Base-by-base conservation (phyloP, 2,113 vertebrate genomes). In the Dendropsophus ebraccatus region DNA sequence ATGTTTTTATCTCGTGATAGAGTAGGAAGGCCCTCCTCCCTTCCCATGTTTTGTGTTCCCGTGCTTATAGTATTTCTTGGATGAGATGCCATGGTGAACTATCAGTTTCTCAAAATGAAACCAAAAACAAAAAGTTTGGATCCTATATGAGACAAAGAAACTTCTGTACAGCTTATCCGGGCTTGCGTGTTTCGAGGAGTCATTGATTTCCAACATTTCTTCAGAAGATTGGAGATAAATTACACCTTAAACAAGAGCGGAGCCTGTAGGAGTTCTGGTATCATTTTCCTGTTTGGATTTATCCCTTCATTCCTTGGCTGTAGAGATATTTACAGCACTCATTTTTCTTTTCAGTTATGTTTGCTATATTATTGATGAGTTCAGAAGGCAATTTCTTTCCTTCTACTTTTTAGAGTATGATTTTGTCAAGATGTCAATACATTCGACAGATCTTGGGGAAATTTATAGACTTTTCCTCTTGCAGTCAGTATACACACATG, bases 201-300 rank as follows among this genome's bases (percentile, higher is more conserved):
- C 82, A 84, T 84, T 84, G 83, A 77, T 84, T 76, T 84, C 19
- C 30, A 76, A 52, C 83, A 77, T 84, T 84, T 84, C 83, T 84
- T 84, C 32, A 12, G 72, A 84, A 50, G 41, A 65, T 21, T 77
- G 73, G 56, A 84, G 73, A 84, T 45, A 84, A 77, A 77, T 84
- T 84, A 84, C 25, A 76, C 37, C 56, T 49, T 65, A 35, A 67
- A 65, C 83, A 77, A 65, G 41, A 69, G 32, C 54, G 17, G 69
- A 75, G 69, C 70, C 69, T 30, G 82, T 84, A 60, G 69, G 70
- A 76, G 56, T 65, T 65, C 72, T 84, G 83, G 73, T 84, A 76
- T 84, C 37, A 84, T 65, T 84, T 77, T 84, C 73, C 83, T 65
- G 54, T 76, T 75, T 77, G 83, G 54, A 60, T 84, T 77, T 65